phyloP scores from a whole-genome alignment of 2,888 invertebrate species.

The Plusia festucae region DNA sequence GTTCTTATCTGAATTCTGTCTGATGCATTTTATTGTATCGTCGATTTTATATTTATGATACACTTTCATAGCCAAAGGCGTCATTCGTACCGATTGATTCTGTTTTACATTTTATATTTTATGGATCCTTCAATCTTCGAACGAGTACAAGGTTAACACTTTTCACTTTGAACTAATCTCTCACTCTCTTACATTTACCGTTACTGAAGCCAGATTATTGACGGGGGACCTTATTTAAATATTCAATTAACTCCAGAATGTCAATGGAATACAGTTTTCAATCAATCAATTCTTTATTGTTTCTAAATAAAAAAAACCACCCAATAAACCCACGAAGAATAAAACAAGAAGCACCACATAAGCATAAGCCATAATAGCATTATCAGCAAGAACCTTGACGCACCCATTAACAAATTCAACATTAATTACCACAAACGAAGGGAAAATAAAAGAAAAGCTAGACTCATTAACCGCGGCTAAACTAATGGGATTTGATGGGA shows the following conservation, averaged over 20 bases:
- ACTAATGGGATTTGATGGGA: slow-evolving; percentile 65
- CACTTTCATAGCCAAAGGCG: slow-evolving; percentile 23
- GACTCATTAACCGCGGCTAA: slow-evolving; percentile 65
- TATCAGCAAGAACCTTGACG: slow-evolving; percentile 39
- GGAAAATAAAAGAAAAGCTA: slow-evolving; percentile 59
- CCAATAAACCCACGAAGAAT: not conserved
- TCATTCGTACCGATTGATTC: not conserved
- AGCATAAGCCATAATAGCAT: slow-evolving; percentile 22
- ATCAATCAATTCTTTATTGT: not conserved
- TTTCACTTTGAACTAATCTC: not conserved
- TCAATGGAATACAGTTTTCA: too few species aligned
- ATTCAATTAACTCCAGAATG: not conserved
- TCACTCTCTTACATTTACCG: not conserved
- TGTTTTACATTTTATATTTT: not conserved
- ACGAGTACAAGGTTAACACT: not conserved
- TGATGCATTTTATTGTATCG: slow-evolving; percentile 42
- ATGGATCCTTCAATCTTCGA: not conserved
- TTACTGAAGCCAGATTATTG: not conserved
- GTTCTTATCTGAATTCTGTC: slow-evolving; percentile 42
- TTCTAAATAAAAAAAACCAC: not conserved
- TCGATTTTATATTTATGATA: slow-evolving; percentile 29
- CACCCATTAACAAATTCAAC: slow-evolving; percentile 45
- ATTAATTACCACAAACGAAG: slow-evolving; percentile 51
- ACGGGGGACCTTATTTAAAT: not conserved
- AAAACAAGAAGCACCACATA: not conserved